Conservation (phyloP, 1,140 invertebrate genomes). For the Halictus rubicundus region DNA sequence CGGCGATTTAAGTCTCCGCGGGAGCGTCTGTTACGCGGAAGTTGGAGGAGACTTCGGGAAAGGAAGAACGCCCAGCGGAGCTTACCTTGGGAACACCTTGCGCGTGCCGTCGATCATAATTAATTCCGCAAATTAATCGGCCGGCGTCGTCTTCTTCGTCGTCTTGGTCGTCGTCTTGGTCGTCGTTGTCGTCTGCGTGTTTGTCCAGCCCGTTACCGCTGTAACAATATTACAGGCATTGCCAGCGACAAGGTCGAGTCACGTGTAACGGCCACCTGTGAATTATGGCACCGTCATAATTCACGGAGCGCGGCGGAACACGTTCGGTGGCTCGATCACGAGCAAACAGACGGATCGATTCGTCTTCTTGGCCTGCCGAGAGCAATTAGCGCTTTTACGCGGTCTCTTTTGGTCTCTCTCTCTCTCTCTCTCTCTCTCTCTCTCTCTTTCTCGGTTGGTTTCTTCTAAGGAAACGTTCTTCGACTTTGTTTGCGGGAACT, state of each 20-base stretch:
- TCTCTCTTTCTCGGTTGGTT: not conserved
- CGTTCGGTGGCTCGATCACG: not conserved
- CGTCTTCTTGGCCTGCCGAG: not conserved
- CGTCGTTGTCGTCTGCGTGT: not conserved
- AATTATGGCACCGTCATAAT: constrained; percentile 18
- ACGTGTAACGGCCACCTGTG: not conserved
- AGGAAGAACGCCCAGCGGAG: too few relatives aligned
- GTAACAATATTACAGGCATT: constrained; percentile 18
- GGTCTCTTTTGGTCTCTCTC: too few relatives aligned
- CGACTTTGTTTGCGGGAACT: too few relatives aligned
- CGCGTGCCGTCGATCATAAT: constrained; percentile 8
- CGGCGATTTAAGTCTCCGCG: too few relatives aligned
- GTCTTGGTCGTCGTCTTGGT: too few relatives aligned
- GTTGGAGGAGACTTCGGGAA: too few relatives aligned
- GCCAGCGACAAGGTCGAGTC: not conserved
- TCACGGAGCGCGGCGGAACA: not conserved
- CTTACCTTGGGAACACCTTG: not conserved
- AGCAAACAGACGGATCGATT: constrained; percentile 18
- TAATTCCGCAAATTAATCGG: constrained; percentile 25
- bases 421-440: too few relatives aligned
- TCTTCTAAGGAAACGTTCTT: too few relatives aligned
- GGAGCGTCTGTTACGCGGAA: too few relatives aligned
- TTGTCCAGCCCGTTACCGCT: constrained; percentile 9
- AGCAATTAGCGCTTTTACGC: too few relatives aligned
- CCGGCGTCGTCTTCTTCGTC: not conserved